phyloP scores from a whole-genome alignment of 2,797 vertebrate species.

The Trematomus bernacchii region DNA sequence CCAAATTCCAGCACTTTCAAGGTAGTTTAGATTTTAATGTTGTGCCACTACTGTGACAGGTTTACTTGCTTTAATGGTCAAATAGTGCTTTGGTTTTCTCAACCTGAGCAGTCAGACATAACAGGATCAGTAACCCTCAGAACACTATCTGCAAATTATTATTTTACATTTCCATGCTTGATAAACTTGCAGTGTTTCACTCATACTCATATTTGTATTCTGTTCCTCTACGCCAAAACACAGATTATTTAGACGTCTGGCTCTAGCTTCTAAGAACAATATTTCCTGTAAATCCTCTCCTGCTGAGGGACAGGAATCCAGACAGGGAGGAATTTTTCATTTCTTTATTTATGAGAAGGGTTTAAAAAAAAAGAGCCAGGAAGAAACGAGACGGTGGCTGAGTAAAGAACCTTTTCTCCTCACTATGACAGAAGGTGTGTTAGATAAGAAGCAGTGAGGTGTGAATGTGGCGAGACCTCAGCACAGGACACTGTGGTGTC shows the following conservation, averaged over 20 bases:
- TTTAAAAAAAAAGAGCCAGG: conserved; percentile 8
- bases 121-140: conserved; percentile 17
- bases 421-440: not conserved
- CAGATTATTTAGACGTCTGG: not conserved
- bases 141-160: not conserved
- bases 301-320: conserved; percentile 45
- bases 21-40: too few species aligned
- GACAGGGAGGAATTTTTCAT: conserved; percentile 57
- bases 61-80: too few species aligned
- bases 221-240: not conserved
- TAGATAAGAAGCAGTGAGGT: not conserved
- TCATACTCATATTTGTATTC: not conserved
- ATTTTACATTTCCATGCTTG: not conserved
- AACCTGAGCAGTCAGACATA: not conserved
- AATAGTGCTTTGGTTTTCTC: too few species aligned
- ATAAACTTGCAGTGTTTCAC: not conserved
- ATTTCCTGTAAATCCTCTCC: conserved; percentile 12
- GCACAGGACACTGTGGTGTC: conserved; percentile 31
- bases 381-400: too few species aligned
- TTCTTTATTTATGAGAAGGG: conserved; percentile 29
- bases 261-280: not conserved
- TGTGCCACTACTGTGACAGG: too few species aligned
- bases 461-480: conserved; percentile 13
- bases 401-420: not conserved
- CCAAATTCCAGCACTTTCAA: too few species aligned